Evolutionary conservation across 2,888 invertebrate species (phyloP).

Genomic region (Argyra leucocephala): DNA sequence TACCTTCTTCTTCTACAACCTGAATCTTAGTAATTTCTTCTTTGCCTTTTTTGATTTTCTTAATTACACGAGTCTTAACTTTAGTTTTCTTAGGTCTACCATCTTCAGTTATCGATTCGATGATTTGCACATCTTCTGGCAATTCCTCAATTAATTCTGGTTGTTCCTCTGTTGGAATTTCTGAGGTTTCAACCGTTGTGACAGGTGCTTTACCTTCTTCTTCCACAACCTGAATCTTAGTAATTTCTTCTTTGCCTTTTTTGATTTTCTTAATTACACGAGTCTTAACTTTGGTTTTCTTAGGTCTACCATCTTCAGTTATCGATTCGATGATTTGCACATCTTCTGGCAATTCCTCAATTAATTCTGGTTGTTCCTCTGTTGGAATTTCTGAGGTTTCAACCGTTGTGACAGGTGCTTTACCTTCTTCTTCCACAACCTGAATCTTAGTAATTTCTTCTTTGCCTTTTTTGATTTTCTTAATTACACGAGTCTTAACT

Average conservation of each 20-base stretch:
- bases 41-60: slow-evolving; percentile 35
- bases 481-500: slow-evolving; percentile 30
- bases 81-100: slow-evolving; percentile 29
- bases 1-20: slow-evolving; percentile 37
- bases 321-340: slow-evolving; percentile 19
- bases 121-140: slow-evolving; percentile 19
- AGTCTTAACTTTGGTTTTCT: slow-evolving; percentile 28
- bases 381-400: slow-evolving; percentile 24
- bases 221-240: slow-evolving; percentile 37
- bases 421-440: slow-evolving; percentile 33
- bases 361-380: slow-evolving; percentile 16
- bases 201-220: slow-evolving; percentile 35
- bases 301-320: slow-evolving; percentile 28
- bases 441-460: slow-evolving; percentile 34
- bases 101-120: slow-evolving; percentile 16
- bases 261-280: slow-evolving; percentile 36
- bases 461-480: slow-evolving; percentile 27
- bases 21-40: slow-evolving; percentile 38
- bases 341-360: slow-evolving; percentile 37
- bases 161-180: slow-evolving; percentile 23
- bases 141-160: slow-evolving; percentile 30
- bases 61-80: slow-evolving; percentile 33
- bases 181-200: slow-evolving; percentile 31
- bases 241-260: slow-evolving; percentile 37
- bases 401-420: slow-evolving; percentile 37